These are phyloP conservation scores for Microplitis manilae DNA, from an alignment of 2,888 invertebrate species.

Conservation along the genomic window DNA sequence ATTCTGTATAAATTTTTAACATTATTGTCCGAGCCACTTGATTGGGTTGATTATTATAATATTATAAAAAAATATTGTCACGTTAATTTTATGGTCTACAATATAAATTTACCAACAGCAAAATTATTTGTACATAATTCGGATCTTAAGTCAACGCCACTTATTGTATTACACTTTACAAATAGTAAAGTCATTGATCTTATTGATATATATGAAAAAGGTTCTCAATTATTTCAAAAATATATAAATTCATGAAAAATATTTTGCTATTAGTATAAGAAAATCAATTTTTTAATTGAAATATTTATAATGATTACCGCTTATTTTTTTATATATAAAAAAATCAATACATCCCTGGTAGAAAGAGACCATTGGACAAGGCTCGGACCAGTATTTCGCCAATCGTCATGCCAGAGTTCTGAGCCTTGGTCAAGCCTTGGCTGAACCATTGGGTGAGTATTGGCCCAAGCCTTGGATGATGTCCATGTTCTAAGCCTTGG, in stretches of 20 bases:
- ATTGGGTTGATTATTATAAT: constrained; percentile 17
- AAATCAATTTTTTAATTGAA: no score
- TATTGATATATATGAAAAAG: not conserved
- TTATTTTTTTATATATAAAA: no score
- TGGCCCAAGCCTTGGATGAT: no score
- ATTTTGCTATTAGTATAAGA: no score
- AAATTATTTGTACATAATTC: not conserved
- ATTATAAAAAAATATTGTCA: not conserved
- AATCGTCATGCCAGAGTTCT: no score
- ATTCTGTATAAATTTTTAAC: not conserved
- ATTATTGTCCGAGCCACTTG: not conserved
- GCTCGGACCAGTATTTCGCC: no score
- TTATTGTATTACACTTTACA: not conserved
- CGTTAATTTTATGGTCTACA: not conserved
- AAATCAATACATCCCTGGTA: no score
- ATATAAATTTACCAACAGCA: not conserved
- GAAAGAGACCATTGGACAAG: no score
- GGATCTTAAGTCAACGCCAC: not conserved
- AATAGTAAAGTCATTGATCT: constrained; percentile 9
- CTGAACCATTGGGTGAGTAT: no score
- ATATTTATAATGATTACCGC: no score
- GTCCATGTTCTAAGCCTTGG: no score
- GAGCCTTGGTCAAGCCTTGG: no score
- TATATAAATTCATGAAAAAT: not conserved
- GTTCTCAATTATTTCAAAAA: not conserved